Conservation (phyloP, 1,140 invertebrate genomes). For the Leptopilina boulardi region DNA sequence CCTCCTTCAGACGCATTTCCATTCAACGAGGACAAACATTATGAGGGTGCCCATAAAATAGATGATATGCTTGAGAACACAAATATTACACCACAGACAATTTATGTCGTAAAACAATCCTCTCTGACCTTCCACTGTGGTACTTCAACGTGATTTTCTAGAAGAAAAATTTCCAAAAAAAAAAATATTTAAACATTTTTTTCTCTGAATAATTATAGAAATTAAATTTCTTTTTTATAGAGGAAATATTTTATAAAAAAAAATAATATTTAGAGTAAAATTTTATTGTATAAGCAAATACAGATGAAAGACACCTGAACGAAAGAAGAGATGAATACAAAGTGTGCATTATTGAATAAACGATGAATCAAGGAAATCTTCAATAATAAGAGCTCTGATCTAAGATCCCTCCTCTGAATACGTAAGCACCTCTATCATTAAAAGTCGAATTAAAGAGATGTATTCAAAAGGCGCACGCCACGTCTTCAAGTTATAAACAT, state of each 20-base stretch:
- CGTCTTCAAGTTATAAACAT: conserved; percentile 5
- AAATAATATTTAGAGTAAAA: not conserved
- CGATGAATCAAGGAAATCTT: conserved; percentile 29
- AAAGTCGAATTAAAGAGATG: conserved; percentile 17
- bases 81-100: conserved; percentile 17
- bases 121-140: not conserved
- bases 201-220: too few relatives aligned
- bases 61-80: conserved; percentile 7
- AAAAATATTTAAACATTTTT: not conserved
- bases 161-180: not conserved
- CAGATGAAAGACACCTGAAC: not conserved
- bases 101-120: conserved; percentile 20
- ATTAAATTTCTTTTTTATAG: not conserved
- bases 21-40: conserved; percentile 17
- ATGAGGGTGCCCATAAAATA: conserved; percentile 21
- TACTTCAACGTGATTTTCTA: not conserved
- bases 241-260: not conserved
- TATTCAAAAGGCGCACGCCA: conserved; percentile 31
- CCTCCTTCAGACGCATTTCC: conserved; percentile 16
- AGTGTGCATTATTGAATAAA: conserved; percentile 24
- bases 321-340: conserved; percentile 17
- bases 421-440: conserved; percentile 29
- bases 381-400: conserved; percentile 21
- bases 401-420: conserved; percentile 21
- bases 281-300: not conserved